Evolutionary conservation across 2,888 invertebrate genomes (phyloP), one percentile per base, ranked within the genome.

Genomic region (Callyntrura guangdongensis): DNA sequence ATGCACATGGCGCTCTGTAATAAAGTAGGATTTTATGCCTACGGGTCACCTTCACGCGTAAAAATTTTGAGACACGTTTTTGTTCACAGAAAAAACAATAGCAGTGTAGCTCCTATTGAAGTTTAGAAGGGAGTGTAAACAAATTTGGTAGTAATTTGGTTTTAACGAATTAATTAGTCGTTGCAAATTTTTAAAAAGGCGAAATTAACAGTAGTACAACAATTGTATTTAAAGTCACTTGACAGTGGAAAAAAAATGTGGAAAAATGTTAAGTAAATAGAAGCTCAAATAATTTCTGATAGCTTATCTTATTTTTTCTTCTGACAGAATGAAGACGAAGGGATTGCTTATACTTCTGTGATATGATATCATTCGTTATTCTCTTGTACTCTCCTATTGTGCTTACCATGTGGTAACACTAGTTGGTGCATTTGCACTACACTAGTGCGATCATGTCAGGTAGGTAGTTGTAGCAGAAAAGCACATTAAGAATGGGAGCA

Each of bases 401-500:
- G 14, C 67, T 8, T n/a, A 20, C 25, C 5, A 14, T 47, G 47
- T 47, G 72, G 45, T 72, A 36, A 72, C 20, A 72, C 72, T 36
- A 6, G 36, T 36, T 36, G 6, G n/a, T 53, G 11, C n/a, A n/a
- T n/a, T 49, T 5, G 8, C 5, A 5, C 49, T 49, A 53, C 8
- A 9, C 12, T 53, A 9, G 2, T 14, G n/a, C 53, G 53, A 53
- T 53, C 1, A 14, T 12, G 53, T 53, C 12, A 53, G 36, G 36
- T 36, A 36, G 36, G 36, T 53, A 22, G 64, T 36, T 6, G 53
- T 53, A 25, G 20, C n/a, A 20, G 47, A 25, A 77, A 77, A 20
- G 25, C 77, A 77, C 61, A 22, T 67, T 67, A 36, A 49, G 67
- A 85, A 85, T 85, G 67, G 27, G 85, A 85, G 85, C 85, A 85